phyloP scores from a whole-genome alignment of 2,797 vertebrate species.

The Microctenopoma steveboyesi region DNA sequence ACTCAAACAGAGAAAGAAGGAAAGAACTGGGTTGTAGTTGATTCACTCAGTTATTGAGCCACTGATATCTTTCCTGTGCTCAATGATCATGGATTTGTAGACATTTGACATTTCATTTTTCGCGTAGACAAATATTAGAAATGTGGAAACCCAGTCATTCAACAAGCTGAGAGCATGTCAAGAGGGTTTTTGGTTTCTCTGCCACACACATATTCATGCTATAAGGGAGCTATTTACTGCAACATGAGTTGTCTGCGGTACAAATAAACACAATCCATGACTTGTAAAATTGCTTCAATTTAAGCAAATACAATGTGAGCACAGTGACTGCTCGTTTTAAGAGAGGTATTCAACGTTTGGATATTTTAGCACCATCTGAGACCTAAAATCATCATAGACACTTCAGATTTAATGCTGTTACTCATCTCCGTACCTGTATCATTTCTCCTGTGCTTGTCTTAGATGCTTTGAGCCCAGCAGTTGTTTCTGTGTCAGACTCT shows the following conservation, averaged over 20 bases:
- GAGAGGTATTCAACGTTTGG: not conserved
- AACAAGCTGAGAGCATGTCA: not conserved
- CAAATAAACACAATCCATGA: not conserved
- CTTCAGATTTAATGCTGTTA: not conserved
- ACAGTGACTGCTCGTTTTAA: not conserved
- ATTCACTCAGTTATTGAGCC: not conserved
- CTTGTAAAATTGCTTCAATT: not conserved
- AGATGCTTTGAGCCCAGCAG: conserved; percentile 81
- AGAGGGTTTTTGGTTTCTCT: not conserved
- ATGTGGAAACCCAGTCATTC: not conserved
- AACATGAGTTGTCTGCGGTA: conserved; percentile 4
- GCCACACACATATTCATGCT: not conserved
- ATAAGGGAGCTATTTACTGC: not conserved
- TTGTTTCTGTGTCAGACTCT: conserved; percentile 84
- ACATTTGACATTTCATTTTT: not conserved
- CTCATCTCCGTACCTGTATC: not conserved
- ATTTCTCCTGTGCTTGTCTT: not conserved
- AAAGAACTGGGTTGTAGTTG: too few species aligned
- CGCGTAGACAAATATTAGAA: not conserved
- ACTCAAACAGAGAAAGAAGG: not conserved
- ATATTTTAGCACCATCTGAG: not conserved
- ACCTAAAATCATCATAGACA: not conserved
- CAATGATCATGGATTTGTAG: not conserved
- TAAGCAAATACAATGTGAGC: not conserved
- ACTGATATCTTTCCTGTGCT: not conserved